phyloP scores from a whole-genome alignment of 2,888 invertebrate species.

The Drosophila pseudotalamancana region DNA sequence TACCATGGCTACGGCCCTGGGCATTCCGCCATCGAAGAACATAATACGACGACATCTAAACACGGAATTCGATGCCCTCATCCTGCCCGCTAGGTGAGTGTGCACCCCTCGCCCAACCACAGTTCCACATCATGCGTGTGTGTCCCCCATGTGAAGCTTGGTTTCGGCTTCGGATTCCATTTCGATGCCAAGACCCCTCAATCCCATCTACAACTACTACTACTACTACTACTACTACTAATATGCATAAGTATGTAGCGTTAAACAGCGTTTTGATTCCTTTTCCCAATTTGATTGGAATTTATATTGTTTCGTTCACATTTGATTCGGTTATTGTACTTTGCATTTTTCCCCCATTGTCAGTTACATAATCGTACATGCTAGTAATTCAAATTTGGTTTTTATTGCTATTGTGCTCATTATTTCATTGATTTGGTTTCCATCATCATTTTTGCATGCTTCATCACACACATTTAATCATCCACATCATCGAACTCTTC shows the following conservation, averaged over 20 bases:
- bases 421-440: slow-evolving; percentile 5
- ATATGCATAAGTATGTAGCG: slow-evolving; percentile 57
- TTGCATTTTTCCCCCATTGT: slow-evolving; percentile 30
- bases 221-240: too few relatives aligned
- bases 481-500: not conserved
- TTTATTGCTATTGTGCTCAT: slow-evolving; percentile 15
- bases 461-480: not conserved
- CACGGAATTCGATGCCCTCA: slow-evolving; percentile 95
- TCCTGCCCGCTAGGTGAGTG: slow-evolving; percentile 94
- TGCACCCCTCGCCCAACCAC: not conserved
- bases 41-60: slow-evolving; percentile 96
- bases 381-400: slow-evolving; percentile 22
- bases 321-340: slow-evolving; percentile 38
- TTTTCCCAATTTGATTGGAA: slow-evolving; percentile 37
- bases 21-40: slow-evolving; percentile 96
- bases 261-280: slow-evolving; percentile 66
- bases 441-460: slow-evolving; percentile 30
- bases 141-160: slow-evolving; percentile 13
- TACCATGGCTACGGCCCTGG: slow-evolving; percentile 96
- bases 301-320: slow-evolving; percentile 46
- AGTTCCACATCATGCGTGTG: slow-evolving; percentile 12
- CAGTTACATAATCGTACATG: slow-evolving; percentile 24
- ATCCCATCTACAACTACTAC: slow-evolving; percentile 11
- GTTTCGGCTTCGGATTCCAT: slow-evolving; percentile 2
- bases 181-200: slow-evolving; percentile 1